Percentiles rank a stretch among this genome's conserved stretches.
Conservation (phyloP, 2,888 invertebrate species). For the Muschampia plurimacula region DNA sequence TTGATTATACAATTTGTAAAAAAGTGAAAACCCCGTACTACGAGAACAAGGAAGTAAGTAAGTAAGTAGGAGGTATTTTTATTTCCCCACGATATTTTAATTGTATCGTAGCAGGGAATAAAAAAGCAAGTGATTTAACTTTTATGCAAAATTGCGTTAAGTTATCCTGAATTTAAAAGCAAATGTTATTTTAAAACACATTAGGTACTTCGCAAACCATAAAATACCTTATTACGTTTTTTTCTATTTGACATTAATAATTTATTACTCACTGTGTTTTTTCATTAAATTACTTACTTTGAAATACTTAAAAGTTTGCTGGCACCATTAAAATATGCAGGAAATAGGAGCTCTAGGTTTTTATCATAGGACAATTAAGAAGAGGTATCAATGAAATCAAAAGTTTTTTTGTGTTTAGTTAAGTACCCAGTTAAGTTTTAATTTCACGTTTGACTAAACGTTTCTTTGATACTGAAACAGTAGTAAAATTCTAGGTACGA, state of each 20-base stretch:
- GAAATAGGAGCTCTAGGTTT: not conserved
- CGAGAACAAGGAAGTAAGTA: not conserved
- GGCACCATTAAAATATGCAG: not conserved
- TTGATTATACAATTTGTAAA: constrained; percentile 2
- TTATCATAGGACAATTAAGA: not conserved
- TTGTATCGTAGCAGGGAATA: not conserved
- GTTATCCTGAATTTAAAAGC: not conserved
- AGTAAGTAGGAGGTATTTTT: not conserved
- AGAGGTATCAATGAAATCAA: not conserved
- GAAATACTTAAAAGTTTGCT: not conserved
- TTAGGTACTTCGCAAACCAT: no score
- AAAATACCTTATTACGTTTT: no score
- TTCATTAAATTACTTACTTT: not conserved
- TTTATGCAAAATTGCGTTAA: not conserved
- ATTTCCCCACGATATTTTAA: not conserved
- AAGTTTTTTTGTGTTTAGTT: not conserved
- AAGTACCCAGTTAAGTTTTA: constrained; percentile 2
- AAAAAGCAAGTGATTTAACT: no score
- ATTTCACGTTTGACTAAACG: constrained; percentile 12
- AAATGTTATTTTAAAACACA: not conserved
- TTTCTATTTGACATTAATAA: no score
- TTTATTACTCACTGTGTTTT: not conserved
- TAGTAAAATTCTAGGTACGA: not conserved
- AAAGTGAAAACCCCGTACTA: not conserved
- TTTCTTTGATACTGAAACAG: not conserved